A percentile compares a stretch with the other conserved stretches of the same genome.
Conservation (phyloP, 1,140 invertebrate species). For the Phymorhynchus buccinoides region DNA sequence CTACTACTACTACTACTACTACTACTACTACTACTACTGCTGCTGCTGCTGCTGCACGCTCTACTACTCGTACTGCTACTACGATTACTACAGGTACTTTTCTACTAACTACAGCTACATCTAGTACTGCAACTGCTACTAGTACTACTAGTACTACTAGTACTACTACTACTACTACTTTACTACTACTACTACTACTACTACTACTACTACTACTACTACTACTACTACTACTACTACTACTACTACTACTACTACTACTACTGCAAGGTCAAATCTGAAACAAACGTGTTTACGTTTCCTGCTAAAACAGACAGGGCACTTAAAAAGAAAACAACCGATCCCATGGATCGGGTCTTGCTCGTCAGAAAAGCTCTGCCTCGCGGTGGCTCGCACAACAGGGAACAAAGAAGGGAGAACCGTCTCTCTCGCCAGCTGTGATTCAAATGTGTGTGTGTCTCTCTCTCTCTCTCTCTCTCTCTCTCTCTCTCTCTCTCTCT, state of each 20-base stretch:
- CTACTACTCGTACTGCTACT: slow-evolving; percentile 2
- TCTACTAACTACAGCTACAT: slow-evolving; percentile 14
- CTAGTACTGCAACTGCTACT: slow-evolving; percentile 29
- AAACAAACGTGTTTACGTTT: no score
- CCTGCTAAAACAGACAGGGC: no score
- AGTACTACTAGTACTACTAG: background rate
- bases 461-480: no score
- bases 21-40: slow-evolving; percentile 19
- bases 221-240: background rate
- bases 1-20: slow-evolving; percentile 3
- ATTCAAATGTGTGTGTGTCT: no score
- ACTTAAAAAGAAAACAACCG: no score
- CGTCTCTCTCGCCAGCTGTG: no score
- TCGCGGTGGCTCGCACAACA: no score
- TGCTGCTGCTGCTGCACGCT: slow-evolving; percentile 21
- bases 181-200: background rate
- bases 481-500: no score
- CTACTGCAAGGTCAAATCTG: no score
- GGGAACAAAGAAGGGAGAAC: no score
- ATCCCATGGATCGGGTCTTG: no score
- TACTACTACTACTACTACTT: background rate
- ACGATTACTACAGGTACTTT: slow-evolving; percentile 20
- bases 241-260: background rate
- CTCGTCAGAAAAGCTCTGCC: no score
- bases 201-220: slow-evolving; percentile 3